Base-by-base conservation (phyloP, 2,113 vertebrate genomes). In the Cyprinodon brontotheroides region DNA sequence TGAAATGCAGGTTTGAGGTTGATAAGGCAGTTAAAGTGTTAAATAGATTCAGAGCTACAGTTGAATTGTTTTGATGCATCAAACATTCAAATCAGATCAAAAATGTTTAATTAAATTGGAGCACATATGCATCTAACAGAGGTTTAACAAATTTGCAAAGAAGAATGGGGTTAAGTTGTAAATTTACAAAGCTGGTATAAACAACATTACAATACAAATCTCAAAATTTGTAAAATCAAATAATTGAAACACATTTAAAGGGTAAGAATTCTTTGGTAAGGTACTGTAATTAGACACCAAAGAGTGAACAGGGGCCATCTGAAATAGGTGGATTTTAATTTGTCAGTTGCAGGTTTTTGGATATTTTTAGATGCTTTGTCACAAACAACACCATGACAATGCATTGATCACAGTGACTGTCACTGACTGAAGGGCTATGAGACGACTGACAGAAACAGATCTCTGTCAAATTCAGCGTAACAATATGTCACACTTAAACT, bases 311-410 rank as follows among this genome's bases (percentile, higher is more conserved):
- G 75, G 83, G 53, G 65, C 60, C 39, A 38, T 47, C 29, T 4
- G 36, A 82, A 82, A 81, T 69, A 68, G 66, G 77, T 75, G 67
- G 48, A 79, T 83, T 84, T 78, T 61, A 84, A 29, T 75, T 48
- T 86, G 84, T 78, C 82, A 79, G 76, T 85, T 86, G 74, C 80
- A 61, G 63, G 69, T 79, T 86, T 85, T 38, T 41, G 78, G 88
- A 67, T 89, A 92, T 91, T 90, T 91, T 90, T 89, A 88, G 90
- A 85, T 59, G 71, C 81, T 80, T 47, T 71, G 83, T 83, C 68
- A 82, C 81, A 83, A 88, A 84, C 80, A 86, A 79, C 78, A 87
- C 82, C 75, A 77, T 68, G 75, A 74, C 80, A 81, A 68, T 77
- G 75, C 80, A 84, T 80, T 84, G 87, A 89, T 91, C 76, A 77